Conservation (phyloP, 2,113 vertebrate species). For the Phoxinus phoxinus region DNA sequence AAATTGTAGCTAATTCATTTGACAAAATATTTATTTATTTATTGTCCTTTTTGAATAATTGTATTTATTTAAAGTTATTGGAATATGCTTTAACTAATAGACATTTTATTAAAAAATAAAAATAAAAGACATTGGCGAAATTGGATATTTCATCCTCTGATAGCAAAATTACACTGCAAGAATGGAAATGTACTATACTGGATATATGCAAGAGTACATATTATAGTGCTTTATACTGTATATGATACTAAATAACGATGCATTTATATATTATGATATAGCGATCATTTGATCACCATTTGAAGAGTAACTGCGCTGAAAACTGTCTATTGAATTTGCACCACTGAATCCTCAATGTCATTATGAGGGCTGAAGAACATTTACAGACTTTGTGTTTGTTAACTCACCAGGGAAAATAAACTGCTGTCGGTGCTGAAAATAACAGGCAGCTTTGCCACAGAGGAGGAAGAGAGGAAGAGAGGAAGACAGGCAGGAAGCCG, state of each 20-base stretch:
- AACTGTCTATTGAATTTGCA: not conserved
- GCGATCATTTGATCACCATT: not conserved
- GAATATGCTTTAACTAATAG: not conserved
- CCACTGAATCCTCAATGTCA: not conserved
- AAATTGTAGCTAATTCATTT: not conserved
- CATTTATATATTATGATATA: not conserved
- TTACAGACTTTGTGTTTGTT: conserved; percentile 37
- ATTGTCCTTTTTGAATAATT: not conserved
- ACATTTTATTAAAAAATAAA: not conserved
- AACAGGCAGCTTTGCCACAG: conserved; percentile 91
- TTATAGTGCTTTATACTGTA: not conserved
- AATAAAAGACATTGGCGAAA: not conserved
- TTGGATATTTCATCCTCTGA: no score
- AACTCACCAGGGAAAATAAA: conserved; percentile 99
- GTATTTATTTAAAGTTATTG: no score
- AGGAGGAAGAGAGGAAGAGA: conserved; percentile 37
- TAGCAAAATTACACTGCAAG: no score
- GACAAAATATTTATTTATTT: not conserved
- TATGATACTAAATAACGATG: not conserved
- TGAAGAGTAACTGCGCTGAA: not conserved
- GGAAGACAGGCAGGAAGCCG: conserved; percentile 57
- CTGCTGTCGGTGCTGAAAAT: conserved; percentile 99
- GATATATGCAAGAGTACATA: no score
- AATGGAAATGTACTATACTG: no score
- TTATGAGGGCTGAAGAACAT: conserved; percentile 15